Evolutionary conservation across 2,888 invertebrate genomes (phyloP).

Genomic region (Panopea generosa): DNA sequence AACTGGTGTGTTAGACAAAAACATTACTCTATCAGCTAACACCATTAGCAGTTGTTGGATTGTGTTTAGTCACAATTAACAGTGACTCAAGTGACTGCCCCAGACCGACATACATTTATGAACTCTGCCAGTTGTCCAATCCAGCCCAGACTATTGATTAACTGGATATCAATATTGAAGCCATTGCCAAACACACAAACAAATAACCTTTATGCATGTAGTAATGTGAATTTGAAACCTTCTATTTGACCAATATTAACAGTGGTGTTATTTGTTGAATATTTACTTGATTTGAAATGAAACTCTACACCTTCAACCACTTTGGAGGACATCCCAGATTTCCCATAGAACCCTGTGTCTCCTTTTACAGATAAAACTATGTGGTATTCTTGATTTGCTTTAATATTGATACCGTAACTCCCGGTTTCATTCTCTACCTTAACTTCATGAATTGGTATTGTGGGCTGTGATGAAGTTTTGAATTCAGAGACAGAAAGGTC

Average conservation of each 20-base stretch:
- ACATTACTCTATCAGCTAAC: no score
- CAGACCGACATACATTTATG: no score
- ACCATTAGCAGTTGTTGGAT: no score
- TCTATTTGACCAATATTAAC: conserved; percentile 50
- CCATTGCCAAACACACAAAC: no score
- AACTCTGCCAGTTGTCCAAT: no score
- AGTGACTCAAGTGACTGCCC: no score
- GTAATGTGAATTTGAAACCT: conserved; percentile 45
- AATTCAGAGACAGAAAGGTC: conserved; percentile 20
- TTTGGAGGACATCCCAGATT: conserved; percentile 27
- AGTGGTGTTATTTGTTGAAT: conserved; percentile 52
- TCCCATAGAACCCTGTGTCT: conserved; percentile 47
- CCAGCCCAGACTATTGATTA: no score
- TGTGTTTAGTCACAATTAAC: no score
- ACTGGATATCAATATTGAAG: no score
- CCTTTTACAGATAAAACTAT: conserved; percentile 37
- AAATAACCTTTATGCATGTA: no score
- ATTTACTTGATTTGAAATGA: conserved; percentile 42
- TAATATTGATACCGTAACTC: conserved; percentile 26
- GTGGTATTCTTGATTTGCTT: conserved; percentile 43
- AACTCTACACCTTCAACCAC: conserved; percentile 26
- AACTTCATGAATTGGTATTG: conserved; percentile 30
- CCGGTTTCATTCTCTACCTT: conserved; percentile 32
- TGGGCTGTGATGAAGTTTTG: conserved; percentile 5
- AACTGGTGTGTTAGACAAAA: no score